Conservation (phyloP, 1,140 invertebrate species). For the Heliconius nattereri region DNA sequence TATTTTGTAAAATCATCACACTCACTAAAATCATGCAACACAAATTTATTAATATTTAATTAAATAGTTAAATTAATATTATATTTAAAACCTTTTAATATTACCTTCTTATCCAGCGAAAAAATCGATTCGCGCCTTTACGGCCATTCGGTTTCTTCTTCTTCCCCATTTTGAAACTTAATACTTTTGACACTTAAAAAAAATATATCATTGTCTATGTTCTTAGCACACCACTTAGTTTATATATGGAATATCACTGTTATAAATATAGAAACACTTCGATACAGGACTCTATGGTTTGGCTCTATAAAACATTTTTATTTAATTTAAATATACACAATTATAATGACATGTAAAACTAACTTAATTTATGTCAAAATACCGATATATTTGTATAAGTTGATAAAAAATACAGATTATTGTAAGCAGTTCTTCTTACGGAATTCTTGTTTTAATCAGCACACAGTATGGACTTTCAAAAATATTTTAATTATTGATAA, state of each 20-base stretch:
- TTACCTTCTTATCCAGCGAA: conserved; percentile 76
- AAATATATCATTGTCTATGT: conserved; percentile 48
- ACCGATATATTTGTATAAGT: background rate
- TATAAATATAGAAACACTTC: conserved; percentile 52
- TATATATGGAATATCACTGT: conserved; percentile 45
- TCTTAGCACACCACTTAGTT: conserved; percentile 41
- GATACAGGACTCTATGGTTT: conserved; percentile 64
- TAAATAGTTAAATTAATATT: background rate
- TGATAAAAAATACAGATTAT: background rate
- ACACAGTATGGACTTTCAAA: background rate
- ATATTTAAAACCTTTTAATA: background rate
- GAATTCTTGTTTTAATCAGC: background rate
- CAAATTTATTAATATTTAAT: background rate
- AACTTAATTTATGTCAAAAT: background rate
- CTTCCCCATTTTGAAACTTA: conserved; percentile 68
- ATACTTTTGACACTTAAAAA: conserved; percentile 45
- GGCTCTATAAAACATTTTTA: conserved; percentile 46
- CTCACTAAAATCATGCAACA: background rate
- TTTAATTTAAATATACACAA: background rate
- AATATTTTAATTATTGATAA: background rate
- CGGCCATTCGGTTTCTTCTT: conserved; percentile 72
- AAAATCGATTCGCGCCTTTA: conserved; percentile 68
- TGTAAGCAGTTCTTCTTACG: background rate
- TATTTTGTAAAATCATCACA: background rate
- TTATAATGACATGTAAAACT: background rate